Base-by-base conservation (phyloP, 92 coral and sea anemone species). In the Parazoanthus swiftii region DNA sequence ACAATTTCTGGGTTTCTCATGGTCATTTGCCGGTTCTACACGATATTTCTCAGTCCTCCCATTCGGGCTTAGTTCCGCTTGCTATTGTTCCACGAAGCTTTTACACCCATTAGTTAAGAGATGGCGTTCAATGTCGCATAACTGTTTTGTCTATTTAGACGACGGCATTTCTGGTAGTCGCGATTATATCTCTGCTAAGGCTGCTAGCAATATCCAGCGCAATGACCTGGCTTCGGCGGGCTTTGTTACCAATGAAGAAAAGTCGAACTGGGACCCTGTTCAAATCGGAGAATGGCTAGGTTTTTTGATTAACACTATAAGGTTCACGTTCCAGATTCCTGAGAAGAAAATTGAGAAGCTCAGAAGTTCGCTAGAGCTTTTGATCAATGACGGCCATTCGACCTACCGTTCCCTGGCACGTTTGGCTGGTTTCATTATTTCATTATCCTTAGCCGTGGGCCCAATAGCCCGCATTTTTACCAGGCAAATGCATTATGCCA, bases 111-210 rank as follows among this genome's bases (percentile, higher is more conserved):
- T 79, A 46, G 26, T 79, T 2, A 43, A 79, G 26, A 25, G 84
- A 79, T 79, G 84, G 84, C 84, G 84, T 6, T 46, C 26, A 8
- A 79, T 79, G 84, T 79, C 66, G 13, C 84, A 79, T 33, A 44
- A 15, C 37, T 59, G 48, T 67, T 91, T 91, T 67, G 89, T 91
- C 29, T 88, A 91, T 91, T 73, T 91, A 42, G 91, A 88, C 68
- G 36, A 43, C 13, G 68, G 37, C 85, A 59, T 86, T 74, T 90
- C 92, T 2, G 92, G 88, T 21, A 73, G 39, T 25, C 81, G 44
- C 6, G 85, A 85, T 46, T 71, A 68, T 33, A 25, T 85, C 29
- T 81, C 87, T 35, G 86, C 88, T 8, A 77, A 48, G 15, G 93
- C 89, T 20, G 89, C 89, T 23, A 68, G 72, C 18, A 16, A 2